Evolutionary conservation across 2,797 vertebrate genomes (phyloP).

Genomic region (Erpetoichthys calabaricus): DNA sequence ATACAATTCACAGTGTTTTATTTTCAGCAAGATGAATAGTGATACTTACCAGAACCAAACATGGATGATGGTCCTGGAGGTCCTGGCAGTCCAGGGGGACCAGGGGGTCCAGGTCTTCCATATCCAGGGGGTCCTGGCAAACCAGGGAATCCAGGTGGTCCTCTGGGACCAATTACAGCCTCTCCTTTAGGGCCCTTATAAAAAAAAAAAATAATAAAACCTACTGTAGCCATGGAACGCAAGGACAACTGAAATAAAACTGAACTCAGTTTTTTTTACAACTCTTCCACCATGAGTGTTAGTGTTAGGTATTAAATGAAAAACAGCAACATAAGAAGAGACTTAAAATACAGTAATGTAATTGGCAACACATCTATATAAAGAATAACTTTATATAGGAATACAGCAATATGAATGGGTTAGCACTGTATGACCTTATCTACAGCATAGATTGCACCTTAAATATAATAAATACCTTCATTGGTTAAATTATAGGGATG

Average conservation of each 20-base stretch:
- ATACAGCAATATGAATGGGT: too few relatives aligned
- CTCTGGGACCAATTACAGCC: conserved; percentile 59
- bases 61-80: conserved; percentile 47
- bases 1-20: too few relatives aligned
- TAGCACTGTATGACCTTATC: too few relatives aligned
- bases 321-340: too few relatives aligned
- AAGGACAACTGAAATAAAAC: background rate
- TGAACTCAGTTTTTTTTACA: background rate
- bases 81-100: conserved; percentile 70
- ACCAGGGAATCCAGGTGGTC: conserved; percentile 68
- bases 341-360: too few relatives aligned
- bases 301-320: too few relatives aligned
- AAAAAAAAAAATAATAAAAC: conserved; percentile 7
- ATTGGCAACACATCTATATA: too few relatives aligned
- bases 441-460: too few relatives aligned
- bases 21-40: too few relatives aligned
- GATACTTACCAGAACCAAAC: conserved; percentile 53
- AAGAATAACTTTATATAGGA: too few relatives aligned
- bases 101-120: conserved; percentile 62
- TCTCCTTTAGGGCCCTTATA: conserved; percentile 81
- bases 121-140: conserved; percentile 68
- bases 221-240: background rate
- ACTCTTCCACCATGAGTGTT: background rate
- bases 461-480: too few relatives aligned
- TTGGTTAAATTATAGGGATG: too few relatives aligned